phyloP scores from a whole-genome alignment of 1,140 invertebrate genomes.

The Danaus plexippus region DNA sequence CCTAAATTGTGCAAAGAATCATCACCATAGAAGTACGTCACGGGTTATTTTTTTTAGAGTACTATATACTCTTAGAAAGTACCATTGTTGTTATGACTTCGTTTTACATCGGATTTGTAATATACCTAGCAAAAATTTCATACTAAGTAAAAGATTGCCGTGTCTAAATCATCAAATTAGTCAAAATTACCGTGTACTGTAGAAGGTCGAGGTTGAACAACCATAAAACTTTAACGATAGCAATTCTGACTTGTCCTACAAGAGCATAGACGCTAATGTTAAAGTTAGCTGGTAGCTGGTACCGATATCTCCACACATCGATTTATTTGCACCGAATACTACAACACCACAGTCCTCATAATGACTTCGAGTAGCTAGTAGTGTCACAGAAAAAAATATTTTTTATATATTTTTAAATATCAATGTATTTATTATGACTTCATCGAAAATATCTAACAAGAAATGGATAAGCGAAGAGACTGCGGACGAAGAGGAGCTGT shows the following conservation, averaged over 20 bases:
- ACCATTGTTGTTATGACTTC: too few relatives aligned
- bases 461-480: constrained; percentile 62
- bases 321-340: constrained; percentile 37
- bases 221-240: constrained; percentile 48
- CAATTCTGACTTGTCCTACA: constrained; percentile 51
- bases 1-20: too few relatives aligned
- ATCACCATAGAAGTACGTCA: too few relatives aligned
- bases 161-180: constrained; percentile 11
- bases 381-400: constrained; percentile 18
- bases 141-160: too few relatives aligned
- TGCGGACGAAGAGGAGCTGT: constrained; percentile 49
- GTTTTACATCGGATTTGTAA: too few relatives aligned
- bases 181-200: constrained; percentile 19
- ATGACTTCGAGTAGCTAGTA: constrained; percentile 44
- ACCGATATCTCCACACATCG: constrained; percentile 56
- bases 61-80: too few relatives aligned
- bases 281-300: constrained; percentile 28
- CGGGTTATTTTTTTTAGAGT: too few relatives aligned
- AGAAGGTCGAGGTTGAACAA: constrained; percentile 45
- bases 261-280: constrained; percentile 34
- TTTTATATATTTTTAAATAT: constrained; percentile 27
- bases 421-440: constrained; percentile 33
- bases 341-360: constrained; percentile 36
- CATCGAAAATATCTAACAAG: constrained; percentile 41
- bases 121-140: too few relatives aligned